Evolutionary conservation across 2,888 invertebrate species (phyloP), one percentile per base, ranked within the genome.

Genomic region (Pherbina coryleti): DNA sequence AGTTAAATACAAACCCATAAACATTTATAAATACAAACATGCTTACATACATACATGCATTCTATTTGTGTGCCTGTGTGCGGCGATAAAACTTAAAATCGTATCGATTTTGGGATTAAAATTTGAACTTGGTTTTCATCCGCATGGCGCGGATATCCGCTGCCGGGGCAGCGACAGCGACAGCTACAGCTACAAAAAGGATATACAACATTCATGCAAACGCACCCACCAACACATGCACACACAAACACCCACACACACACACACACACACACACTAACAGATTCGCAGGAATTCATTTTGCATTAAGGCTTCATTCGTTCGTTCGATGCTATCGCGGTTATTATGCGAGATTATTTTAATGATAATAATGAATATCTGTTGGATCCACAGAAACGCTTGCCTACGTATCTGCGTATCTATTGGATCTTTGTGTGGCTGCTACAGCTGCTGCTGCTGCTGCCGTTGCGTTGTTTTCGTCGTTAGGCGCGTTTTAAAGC

Each of bases 81-180:
- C 31, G 28, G 74, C 7, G 25, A 14, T 51, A 62, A 74, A 78
- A 79, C 76, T 79, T 79, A 31, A 64, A 66, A 79, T 80, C 80
- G 70, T 82, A 85, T 85, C 82, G 85, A 85, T 85, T 85, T 84
- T 84, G 71, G 84, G 84, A 85, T 85, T 85, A 85, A 81, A 85
- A 84, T 82, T 83, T 83, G 81, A 84, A 84, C 82, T 83, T 83
- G 81, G 55, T 37, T 51, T 67, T 55, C 74, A 66, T 55, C 51
- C 51, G 19, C 28, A 31, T 5, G 44, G 5, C 51, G 64, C 44
- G 19, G 64, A 57, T 37, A 57, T 37, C 34, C 17, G n/a, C 19
- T 25, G 9, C 74, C 8, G 17, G 5, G 19, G 34, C 31, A 37
- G 22, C 22, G 37, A 60, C 37, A 57, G n/a, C 3, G 7, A 49